Conservation (phyloP, 2,888 invertebrate genomes). For the Catocala sponsa region DNA sequence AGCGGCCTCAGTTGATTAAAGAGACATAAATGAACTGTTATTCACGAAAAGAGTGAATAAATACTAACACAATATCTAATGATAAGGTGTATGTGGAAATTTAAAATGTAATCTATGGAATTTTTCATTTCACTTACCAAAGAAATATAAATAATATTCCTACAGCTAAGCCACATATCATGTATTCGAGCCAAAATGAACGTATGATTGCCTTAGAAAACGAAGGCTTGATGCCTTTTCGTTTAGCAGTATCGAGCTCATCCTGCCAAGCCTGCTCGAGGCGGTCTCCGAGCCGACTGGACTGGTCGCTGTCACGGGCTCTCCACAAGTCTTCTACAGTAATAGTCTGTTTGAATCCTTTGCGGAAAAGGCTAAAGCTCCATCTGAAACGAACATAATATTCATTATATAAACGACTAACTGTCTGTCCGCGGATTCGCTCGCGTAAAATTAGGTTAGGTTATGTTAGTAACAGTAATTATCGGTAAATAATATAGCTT, state of each 20-base stretch:
- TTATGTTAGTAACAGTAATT: too few relatives aligned
- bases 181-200: constrained; percentile 89
- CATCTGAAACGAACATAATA: constrained; percentile 85
- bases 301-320: constrained; percentile 88
- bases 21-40: too few relatives aligned
- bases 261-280: constrained; percentile 90
- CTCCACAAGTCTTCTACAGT: constrained; percentile 90
- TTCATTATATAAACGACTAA: background rate
- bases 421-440: too few relatives aligned
- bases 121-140: constrained; percentile 77
- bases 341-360: constrained; percentile 89
- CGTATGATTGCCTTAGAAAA: constrained; percentile 88
- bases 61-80: too few relatives aligned
- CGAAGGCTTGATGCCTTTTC: constrained; percentile 86
- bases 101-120: too few relatives aligned
- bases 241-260: constrained; percentile 84
- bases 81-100: too few relatives aligned
- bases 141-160: constrained; percentile 88
- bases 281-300: constrained; percentile 90
- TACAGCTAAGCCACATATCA: constrained; percentile 88
- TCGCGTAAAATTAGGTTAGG: too few relatives aligned
- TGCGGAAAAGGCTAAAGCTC: constrained; percentile 89
- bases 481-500: too few relatives aligned
- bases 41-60: too few relatives aligned
- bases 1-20: too few relatives aligned